Evolutionary conservation across 2,888 invertebrate species (phyloP).

Genomic region (Tethea ocularis): DNA sequence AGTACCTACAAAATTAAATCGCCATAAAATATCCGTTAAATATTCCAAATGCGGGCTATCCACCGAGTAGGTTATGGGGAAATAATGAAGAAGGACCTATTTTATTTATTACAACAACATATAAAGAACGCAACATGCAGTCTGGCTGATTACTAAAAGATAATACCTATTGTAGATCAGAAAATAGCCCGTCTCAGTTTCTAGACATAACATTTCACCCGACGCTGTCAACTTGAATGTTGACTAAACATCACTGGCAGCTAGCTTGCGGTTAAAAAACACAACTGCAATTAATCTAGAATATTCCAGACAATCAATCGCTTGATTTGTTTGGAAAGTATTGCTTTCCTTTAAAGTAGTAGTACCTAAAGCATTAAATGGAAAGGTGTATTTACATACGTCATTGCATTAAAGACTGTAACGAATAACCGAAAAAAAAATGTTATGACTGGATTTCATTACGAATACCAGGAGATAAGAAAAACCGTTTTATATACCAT

Average conservation of each 20-base stretch:
- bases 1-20: no score
- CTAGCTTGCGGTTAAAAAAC: neutral
- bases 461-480: no score
- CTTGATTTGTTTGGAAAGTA: neutral
- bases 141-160: neutral
- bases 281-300: neutral
- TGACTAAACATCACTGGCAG: neutral
- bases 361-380: neutral
- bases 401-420: neutral
- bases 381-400: neutral
- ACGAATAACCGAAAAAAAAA: no score
- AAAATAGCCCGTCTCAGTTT: neutral
- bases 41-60: no score
- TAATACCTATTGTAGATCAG: neutral
- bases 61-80: no score
- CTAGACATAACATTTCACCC: constrained; percentile 6
- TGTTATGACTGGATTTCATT: no score
- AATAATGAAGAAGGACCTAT: no score
- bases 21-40: no score
- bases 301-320: neutral
- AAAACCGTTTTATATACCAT: no score
- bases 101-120: no score
- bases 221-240: neutral
- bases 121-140: neutral
- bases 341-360: neutral